Evolutionary conservation across 92 coral and sea anemone species (phyloP), one percentile per base, ranked within the genome.

Genomic region (Galaxea fascicularis): DNA sequence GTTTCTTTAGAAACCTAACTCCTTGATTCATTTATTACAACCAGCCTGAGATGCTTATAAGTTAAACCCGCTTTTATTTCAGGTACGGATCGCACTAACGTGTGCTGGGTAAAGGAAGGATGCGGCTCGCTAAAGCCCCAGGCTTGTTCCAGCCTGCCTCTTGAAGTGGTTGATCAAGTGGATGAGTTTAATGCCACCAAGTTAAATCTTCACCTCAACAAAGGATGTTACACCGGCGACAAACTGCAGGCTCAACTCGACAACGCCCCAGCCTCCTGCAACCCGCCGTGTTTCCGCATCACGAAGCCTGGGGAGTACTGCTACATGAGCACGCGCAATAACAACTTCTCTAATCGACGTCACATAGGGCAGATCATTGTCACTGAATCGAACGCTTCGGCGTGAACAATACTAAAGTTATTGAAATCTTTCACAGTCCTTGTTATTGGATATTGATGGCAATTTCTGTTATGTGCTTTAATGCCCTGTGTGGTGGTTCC

Each of bases 281-380:
- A 85, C 76, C 84, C 88, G 46, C 88, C 88, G 22, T 85, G 88
- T 65, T 85, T 85, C 83, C 84, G 88, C 77, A 85, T 85, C 84
- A 85, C 66, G 77, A 76, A 65, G 84, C 88, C 85, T 56, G 90
- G 90, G 67, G 46, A 57, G 31, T 86, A 86, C 78, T 81, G 85
- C 54, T 81, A 81, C 69, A 86, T 86, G 90, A 39, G 90, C 73
- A 86, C 90, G 64, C 90, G 90, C 86, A 86, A 86, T 70, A 86
- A 86, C 85, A 86, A 86, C 90, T 86, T 86, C 81, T 77, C 86
- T 69, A 86, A 86, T 75, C 85, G 90, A 21, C 85, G 90, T 86
- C 90, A 86, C 73, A 79, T 77, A 39, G 90, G 90, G 14, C 85
- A 81, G 68, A 81, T 81, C 22, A 86, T 78, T 9, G 90, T 86